Evolutionary conservation across 2,797 vertebrate genomes (phyloP), one percentile per base, ranked within the genome.

Genomic region (Trematomus bernacchii): DNA sequence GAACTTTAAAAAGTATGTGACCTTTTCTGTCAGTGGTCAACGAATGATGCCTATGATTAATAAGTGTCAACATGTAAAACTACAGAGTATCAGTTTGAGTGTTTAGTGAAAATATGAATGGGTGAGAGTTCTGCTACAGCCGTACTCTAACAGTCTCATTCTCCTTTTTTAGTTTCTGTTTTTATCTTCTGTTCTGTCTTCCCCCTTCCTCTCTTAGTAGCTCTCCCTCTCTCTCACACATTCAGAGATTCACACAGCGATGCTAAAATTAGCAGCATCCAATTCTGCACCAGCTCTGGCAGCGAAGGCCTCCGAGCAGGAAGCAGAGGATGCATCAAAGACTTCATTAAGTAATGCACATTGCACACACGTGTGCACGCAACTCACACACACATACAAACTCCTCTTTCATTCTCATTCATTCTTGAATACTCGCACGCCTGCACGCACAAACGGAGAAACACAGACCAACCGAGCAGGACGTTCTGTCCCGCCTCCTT

Each of bases 221-320:
- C 50, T 52, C 59, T 46, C 63, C 53, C 37, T 61, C 21, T 51
- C 59, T 60, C 64, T 73, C 82, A 75, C 84, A 89, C 83, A 89
- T 85, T 87, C 64, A 89, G 48, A 87, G 69, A 88, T 87, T 82
- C 75, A 81, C 84, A 89, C 78, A 85, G 68, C 83, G 76, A 85
- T 73, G 82, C 89, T 93, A 93, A 92, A 94, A 87, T 94, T 92
- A 94, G 91, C 83, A 77, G 76, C 87, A 89, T 85, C 89, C 85
- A 81, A 93, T 92, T 85, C 78, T 90, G 85, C 84, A 85, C 82
- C 84, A 87, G 80, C 79, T 66, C 69, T 48, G 72, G 84, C 87
- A 90, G 81, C 75, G 71, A 80, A 87, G 66, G 87, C 88, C 88
- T 90, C 70, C 2, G 50, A 92, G 92, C 86, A 79, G 84, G 73